Percentiles rank a stretch among this genome's conserved stretches.
Conservation (phyloP, 2,113 vertebrate genomes). For the Sinocyclocheilus anshuiensis region DNA sequence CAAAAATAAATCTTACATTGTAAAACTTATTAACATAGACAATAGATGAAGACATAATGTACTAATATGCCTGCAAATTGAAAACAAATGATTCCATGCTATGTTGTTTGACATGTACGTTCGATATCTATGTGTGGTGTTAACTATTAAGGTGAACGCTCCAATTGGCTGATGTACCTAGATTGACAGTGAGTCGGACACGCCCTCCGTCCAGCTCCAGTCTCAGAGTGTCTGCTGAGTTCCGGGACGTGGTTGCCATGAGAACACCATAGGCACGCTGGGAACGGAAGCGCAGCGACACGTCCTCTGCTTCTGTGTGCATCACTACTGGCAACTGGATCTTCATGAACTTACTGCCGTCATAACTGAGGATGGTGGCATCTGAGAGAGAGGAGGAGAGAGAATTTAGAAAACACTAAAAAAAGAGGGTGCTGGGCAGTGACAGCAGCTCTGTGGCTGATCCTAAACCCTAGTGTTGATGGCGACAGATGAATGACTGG, state of each 20-base stretch:
- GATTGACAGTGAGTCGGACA: constrained; percentile 97
- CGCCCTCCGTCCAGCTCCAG: constrained; percentile 95
- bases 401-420: constrained; percentile 22
- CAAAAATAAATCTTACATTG: not conserved
- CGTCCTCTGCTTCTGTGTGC: constrained; percentile 98
- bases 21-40: not conserved
- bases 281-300: constrained; percentile 93
- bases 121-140: not conserved
- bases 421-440: constrained; percentile 14
- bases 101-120: not conserved
- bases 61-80: not conserved
- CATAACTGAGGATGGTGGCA: constrained; percentile 95
- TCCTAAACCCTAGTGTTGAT: constrained; percentile 47
- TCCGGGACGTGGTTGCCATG: constrained; percentile 97
- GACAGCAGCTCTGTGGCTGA: constrained; percentile 28
- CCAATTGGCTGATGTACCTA: constrained; percentile 82
- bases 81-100: not conserved
- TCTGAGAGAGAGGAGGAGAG: constrained; percentile 72
- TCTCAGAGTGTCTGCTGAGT: constrained; percentile 95
- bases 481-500: constrained; percentile 45
- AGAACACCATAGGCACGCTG: constrained; percentile 96
- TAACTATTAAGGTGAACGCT: constrained; percentile 26
- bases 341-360: constrained; percentile 99
- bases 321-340: constrained; percentile 96
- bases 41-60: not conserved